phyloP scores from a whole-genome alignment of 2,113 vertebrate genomes.

The Chionodraco myersi region DNA sequence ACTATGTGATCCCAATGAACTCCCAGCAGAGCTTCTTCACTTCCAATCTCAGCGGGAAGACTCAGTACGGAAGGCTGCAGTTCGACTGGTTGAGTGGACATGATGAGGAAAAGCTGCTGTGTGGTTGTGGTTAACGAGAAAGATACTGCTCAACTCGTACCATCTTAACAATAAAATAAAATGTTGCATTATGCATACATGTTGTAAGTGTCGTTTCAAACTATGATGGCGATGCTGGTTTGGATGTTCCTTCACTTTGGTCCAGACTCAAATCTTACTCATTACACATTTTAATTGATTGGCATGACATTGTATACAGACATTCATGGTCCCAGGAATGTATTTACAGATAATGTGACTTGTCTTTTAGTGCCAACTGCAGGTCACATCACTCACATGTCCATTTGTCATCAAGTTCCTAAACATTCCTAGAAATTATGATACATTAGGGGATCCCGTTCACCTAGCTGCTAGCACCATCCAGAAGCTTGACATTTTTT shows the following conservation, averaged over 20 bases:
- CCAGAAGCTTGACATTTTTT: no score
- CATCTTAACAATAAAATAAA: not conserved
- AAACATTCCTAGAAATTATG: no score
- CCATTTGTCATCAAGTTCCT: not conserved
- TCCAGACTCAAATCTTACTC: not conserved
- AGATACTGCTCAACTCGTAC: not conserved
- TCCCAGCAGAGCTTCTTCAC: conserved; percentile 16
- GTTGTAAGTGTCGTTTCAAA: not conserved
- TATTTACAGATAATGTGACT: no score
- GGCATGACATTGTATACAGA: not conserved
- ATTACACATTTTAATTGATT: not conserved
- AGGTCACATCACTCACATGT: not conserved
- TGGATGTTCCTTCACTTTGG: not conserved
- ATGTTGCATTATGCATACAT: no score
- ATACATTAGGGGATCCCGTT: no score
- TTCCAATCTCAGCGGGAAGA: not conserved
- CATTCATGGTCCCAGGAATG: no score
- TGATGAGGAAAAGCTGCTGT: not conserved
- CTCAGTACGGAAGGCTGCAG: conserved; percentile 34
- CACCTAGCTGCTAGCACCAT: no score
- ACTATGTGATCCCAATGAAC: conserved; percentile 1
- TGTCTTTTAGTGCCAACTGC: not conserved
- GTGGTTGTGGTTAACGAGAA: not conserved
- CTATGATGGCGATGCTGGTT: not conserved
- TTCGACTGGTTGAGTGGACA: conserved; percentile 35